Evolutionary conservation across 2,888 invertebrate species (phyloP).

Genomic region (Polydrusus pterygomalis): DNA sequence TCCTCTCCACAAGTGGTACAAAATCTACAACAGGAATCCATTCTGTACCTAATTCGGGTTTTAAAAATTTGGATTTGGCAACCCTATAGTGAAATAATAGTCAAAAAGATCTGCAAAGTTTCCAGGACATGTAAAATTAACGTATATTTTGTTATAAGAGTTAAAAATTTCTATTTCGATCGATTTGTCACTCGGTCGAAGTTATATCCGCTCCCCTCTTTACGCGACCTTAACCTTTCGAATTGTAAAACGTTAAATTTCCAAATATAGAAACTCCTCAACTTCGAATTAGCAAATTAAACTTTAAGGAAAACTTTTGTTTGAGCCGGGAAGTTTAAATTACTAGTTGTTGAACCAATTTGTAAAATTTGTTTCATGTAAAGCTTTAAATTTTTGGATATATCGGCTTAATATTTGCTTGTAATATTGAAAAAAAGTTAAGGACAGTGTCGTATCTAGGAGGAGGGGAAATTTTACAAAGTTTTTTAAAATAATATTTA

Average conservation of each 20-base stretch:
- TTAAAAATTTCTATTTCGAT: background rate
- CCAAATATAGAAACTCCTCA: conserved; percentile 21
- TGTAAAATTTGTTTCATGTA: background rate
- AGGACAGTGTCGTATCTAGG: too few species aligned
- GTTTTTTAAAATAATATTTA: too few species aligned
- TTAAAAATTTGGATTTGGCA: too few species aligned
- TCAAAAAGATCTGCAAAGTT: too few species aligned
- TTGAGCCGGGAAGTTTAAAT: background rate
- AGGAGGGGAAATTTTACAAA: too few species aligned
- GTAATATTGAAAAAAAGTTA: too few species aligned
- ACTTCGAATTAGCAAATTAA: background rate
- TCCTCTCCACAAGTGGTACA: too few species aligned
- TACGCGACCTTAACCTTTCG: conserved; percentile 34
- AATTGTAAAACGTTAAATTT: conserved; percentile 3
- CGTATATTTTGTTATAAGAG: background rate
- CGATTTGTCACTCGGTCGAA: background rate
- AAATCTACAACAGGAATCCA: too few species aligned
- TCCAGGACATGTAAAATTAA: background rate
- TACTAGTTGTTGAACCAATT: background rate
- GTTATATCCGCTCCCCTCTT: conserved; percentile 2
- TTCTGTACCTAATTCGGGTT: too few species aligned
- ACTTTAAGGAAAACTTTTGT: conserved; percentile 2
- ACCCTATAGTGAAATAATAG: too few species aligned
- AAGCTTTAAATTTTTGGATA: background rate
- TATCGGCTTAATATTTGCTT: background rate